Conservation (phyloP, 2,113 vertebrate species). For the Bufo bufo region DNA sequence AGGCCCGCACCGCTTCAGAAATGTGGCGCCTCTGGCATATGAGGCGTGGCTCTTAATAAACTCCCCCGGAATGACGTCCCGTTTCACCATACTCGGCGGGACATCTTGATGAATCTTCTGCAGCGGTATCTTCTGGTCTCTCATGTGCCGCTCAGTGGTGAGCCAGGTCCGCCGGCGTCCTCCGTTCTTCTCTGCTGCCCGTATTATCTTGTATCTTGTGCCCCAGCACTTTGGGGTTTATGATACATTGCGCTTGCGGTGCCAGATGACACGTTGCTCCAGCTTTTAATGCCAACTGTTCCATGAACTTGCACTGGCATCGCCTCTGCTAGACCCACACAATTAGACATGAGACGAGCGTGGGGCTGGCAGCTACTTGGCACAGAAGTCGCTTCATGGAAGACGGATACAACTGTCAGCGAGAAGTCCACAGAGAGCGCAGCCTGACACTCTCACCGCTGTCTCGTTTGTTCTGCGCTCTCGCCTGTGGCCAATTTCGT, state of each 20-base stretch:
- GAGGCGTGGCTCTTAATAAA: too few relatives aligned
- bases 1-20: too few relatives aligned
- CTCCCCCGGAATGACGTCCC: too few relatives aligned
- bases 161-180: not conserved
- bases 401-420: constrained; percentile 52
- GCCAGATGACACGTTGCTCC: constrained; percentile 68
- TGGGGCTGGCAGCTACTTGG: constrained; percentile 58
- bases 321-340: constrained; percentile 61
- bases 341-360: constrained; percentile 63
- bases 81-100: too few relatives aligned
- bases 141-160: too few relatives aligned
- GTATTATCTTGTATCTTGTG: not conserved
- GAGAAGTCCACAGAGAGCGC: not conserved
- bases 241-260: constrained; percentile 62
- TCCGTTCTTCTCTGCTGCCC: not conserved
- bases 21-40: too few relatives aligned
- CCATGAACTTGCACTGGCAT: constrained; percentile 45
- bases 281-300: constrained; percentile 62
- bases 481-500: not conserved
- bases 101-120: too few relatives aligned
- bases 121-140: too few relatives aligned
- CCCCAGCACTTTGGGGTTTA: constrained; percentile 64
- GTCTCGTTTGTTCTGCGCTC: not conserved
- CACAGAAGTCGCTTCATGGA: constrained; percentile 59
- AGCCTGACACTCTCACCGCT: not conserved